Percentiles rank a stretch among this genome's conserved stretches.
Conservation (phyloP, 1,140 invertebrate species). For the Thrips palmi region DNA sequence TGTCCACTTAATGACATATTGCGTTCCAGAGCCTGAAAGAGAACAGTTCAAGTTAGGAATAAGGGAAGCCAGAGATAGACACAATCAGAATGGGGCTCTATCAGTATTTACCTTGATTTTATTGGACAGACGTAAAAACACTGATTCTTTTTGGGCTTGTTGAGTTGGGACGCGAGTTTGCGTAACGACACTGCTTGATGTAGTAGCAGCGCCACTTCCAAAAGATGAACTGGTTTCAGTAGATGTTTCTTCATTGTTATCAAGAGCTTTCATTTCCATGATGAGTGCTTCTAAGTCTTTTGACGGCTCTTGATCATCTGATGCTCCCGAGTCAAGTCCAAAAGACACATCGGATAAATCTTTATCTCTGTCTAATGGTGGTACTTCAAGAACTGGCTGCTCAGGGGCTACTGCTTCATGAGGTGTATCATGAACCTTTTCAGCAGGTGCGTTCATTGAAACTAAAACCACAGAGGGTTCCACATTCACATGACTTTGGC, state of each 20-base stretch:
- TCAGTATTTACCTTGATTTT: slow-evolving; percentile 76
- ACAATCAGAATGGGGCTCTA: neutral
- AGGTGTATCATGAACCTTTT: neutral
- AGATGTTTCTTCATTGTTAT: too few species aligned
- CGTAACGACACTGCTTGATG: too few species aligned
- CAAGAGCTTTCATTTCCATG: too few species aligned
- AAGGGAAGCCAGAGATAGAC: neutral
- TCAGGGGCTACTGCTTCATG: neutral
- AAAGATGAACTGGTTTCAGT: too few species aligned
- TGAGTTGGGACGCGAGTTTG: too few species aligned
- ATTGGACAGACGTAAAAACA: slow-evolving; percentile 86
- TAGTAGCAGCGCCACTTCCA: too few species aligned
- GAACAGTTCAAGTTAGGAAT: slow-evolving; percentile 9
- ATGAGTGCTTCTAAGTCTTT: too few species aligned
- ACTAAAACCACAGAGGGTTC: neutral
- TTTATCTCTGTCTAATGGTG: too few species aligned
- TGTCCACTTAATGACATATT: slow-evolving; percentile 93
- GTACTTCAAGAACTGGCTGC: too few species aligned
- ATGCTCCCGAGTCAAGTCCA: too few species aligned
- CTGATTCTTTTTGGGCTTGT: slow-evolving; percentile 72
- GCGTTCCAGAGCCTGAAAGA: slow-evolving; percentile 63
- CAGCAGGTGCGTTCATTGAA: neutral
- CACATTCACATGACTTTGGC: slow-evolving; percentile 15
- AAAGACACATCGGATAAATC: too few species aligned
- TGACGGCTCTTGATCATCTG: too few species aligned